Conservation (phyloP, 2,113 vertebrate genomes). For the Cyphomyrus plagiostoma region DNA sequence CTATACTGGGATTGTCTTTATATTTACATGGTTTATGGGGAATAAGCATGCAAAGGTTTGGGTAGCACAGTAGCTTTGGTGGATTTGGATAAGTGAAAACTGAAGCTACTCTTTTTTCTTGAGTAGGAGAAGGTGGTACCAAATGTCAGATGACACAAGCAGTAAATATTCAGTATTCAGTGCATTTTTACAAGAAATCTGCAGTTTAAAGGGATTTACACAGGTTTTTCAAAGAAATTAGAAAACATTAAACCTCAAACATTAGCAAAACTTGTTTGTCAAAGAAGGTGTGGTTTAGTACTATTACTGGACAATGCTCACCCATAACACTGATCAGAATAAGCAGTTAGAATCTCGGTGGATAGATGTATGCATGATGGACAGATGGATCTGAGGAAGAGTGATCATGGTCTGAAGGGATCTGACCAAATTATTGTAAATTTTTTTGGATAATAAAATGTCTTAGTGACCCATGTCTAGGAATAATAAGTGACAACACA, state of each 20-base stretch:
- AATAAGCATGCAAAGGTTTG: not conserved
- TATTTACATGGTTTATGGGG: not conserved
- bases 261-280: not conserved
- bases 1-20: not conserved
- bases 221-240: not conserved
- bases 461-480: not conserved
- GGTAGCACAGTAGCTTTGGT: not conserved
- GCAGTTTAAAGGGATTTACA: not conserved
- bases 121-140: not conserved
- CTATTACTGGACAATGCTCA: not conserved
- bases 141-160: not conserved
- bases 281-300: not conserved
- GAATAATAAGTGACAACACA: not conserved
- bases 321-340: not conserved
- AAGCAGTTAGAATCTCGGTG: not conserved
- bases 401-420: not conserved
- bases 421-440: not conserved
- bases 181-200: not conserved
- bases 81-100: not conserved
- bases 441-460: not conserved
- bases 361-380: not conserved
- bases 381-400: not conserved
- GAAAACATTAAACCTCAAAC: not conserved
- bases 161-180: not conserved
- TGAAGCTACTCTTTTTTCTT: not conserved